phyloP scores from a whole-genome alignment of 2,113 vertebrate species.

The Nyctereutes procyonoides region DNA sequence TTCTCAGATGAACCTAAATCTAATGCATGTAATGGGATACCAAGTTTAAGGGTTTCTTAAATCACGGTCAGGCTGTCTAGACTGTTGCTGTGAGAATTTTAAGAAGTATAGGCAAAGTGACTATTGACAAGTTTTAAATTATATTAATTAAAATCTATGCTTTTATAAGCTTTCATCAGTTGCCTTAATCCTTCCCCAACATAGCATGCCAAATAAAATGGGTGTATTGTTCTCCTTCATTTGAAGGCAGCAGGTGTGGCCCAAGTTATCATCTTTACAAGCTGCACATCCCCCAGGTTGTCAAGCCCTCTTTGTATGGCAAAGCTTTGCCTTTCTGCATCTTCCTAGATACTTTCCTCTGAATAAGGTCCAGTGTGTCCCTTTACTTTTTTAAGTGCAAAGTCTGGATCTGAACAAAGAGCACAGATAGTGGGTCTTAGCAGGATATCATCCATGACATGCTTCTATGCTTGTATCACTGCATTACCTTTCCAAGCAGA shows the following conservation, averaged over 20 bases:
- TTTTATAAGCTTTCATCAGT: neutral
- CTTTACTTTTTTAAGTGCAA: neutral
- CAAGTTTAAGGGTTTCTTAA: neutral
- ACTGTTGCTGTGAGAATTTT: neutral
- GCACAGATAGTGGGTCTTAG: neutral
- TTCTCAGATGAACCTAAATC: neutral
- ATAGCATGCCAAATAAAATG: neutral
- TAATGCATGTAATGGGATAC: neutral
- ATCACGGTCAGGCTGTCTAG: neutral
- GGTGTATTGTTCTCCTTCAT: neutral
- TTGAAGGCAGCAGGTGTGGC: neutral
- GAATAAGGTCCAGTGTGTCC: neutral
- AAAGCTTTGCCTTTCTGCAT: neutral
- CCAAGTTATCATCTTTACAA: neutral
- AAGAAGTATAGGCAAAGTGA: neutral
- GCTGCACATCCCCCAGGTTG: neutral
- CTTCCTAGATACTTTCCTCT: neutral
- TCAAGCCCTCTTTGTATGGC: neutral
- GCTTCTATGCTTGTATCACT: neutral
- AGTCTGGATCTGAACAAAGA: accelerated
- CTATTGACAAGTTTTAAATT: neutral
- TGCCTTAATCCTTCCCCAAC: neutral
- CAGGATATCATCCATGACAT: neutral
- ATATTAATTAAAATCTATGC: neutral
- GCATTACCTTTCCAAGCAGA: neutral